phyloP scores from a whole-genome alignment of 2,113 vertebrate genomes.

The Myotis yumanensis region DNA sequence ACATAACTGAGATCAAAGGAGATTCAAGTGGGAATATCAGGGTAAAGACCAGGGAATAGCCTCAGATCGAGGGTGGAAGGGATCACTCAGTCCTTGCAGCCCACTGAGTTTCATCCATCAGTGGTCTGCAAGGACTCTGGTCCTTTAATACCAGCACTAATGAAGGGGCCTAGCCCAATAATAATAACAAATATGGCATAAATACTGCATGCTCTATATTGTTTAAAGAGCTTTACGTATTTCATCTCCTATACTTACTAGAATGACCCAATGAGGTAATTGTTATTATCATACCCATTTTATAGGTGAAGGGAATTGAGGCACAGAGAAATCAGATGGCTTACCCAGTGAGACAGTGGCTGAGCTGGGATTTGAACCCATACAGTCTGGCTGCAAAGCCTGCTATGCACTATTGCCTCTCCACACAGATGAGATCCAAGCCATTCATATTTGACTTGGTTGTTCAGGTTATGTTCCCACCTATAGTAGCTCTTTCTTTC shows the following conservation, averaged over 20 bases:
- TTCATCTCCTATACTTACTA: not conserved
- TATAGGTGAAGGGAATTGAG: not conserved
- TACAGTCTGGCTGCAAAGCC: not conserved
- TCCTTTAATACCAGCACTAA: not conserved
- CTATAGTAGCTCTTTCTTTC: not conserved
- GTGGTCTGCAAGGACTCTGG: not conserved
- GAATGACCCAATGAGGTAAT: not conserved
- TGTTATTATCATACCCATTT: not conserved
- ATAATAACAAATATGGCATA: not conserved
- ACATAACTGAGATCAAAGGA: constrained; percentile 13
- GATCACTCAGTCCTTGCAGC: not conserved
- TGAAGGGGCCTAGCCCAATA: not conserved
- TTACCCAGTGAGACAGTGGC: not conserved
- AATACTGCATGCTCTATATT: not conserved
- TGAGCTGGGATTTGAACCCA: not conserved
- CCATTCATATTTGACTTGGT: not conserved
- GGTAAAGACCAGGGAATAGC: not conserved
- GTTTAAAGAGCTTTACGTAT: not conserved
- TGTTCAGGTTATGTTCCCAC: not conserved
- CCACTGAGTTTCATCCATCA: not conserved
- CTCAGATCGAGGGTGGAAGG: not conserved
- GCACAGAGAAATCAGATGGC: not conserved
- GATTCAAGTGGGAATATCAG: not conserved
- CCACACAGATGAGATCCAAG: not conserved
- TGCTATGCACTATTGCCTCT: not conserved